Conservation (phyloP, 2,797 vertebrate species). For the Alosa sapidissima region DNA sequence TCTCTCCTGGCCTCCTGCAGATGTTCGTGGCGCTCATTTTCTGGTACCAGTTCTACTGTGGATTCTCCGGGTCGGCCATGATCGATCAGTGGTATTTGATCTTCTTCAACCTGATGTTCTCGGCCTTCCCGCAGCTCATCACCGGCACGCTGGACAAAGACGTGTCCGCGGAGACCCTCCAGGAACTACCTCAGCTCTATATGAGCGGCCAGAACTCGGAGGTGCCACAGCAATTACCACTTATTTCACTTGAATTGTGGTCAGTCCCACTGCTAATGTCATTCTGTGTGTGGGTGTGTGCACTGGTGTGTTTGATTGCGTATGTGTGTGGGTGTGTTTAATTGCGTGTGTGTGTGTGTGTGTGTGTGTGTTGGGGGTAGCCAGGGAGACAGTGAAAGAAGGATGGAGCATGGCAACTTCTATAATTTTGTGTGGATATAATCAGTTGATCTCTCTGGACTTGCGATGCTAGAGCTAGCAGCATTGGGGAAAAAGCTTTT, state of each 20-base stretch:
- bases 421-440: background rate
- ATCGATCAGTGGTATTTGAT: conserved; percentile 98
- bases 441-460: background rate
- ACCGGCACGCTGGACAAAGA: conserved; percentile 95
- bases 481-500: background rate
- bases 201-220: conserved; percentile 90
- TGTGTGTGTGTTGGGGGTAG: background rate
- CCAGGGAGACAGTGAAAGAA: background rate
- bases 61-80: conserved; percentile 96
- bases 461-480: background rate
- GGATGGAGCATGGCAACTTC: background rate
- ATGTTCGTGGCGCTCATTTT: conserved; percentile 98
- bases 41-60: conserved; percentile 99
- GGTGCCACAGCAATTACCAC: conserved; percentile 65
- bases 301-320: background rate
- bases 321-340: background rate
- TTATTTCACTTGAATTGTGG: background rate
- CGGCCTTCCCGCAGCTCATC: conserved; percentile 95
- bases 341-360: background rate
- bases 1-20: conserved; percentile 63
- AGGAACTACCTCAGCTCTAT: conserved; percentile 89
- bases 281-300: background rate
- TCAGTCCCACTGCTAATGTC: background rate
- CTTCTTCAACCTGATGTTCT: conserved; percentile 98
- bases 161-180: conserved; percentile 83